These are phyloP conservation scores for Thamnaconus septentrionalis DNA, from an alignment of 2,113 vertebrate genomes.

Conservation along the genomic window DNA sequence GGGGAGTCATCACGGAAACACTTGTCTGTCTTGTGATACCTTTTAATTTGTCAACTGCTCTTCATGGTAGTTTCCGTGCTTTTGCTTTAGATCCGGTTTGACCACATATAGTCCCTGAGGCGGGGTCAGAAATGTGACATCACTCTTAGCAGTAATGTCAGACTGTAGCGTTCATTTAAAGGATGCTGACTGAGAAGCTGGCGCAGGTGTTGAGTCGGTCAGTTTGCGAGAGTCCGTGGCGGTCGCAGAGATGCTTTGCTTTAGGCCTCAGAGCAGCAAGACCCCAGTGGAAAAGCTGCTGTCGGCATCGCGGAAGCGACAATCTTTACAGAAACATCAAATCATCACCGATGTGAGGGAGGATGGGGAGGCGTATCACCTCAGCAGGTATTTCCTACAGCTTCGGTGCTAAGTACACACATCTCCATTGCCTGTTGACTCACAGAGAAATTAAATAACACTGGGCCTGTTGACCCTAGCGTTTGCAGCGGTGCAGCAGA, in stretches of 20 bases:
- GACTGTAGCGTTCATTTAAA: neutral
- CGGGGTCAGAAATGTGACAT: slow-evolving; percentile 7
- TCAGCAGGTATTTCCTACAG: slow-evolving; percentile 63
- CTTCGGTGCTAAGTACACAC: too few species aligned
- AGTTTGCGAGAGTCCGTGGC: neutral
- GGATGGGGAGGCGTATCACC: slow-evolving; percentile 28
- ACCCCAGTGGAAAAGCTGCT: neutral
- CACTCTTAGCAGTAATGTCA: neutral
- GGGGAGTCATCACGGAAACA: too few species aligned
- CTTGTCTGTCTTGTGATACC: too few species aligned
- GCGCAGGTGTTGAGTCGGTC: neutral
- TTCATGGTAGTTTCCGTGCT: slow-evolving; percentile 1
- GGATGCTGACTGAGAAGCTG: slow-evolving; percentile 12
- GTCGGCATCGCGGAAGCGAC: slow-evolving; percentile 5
- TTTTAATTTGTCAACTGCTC: neutral
- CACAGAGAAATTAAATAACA: too few species aligned
- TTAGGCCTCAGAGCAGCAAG: slow-evolving; percentile 9
- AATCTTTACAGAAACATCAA: slow-evolving; percentile 7
- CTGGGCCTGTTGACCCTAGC: too few species aligned
- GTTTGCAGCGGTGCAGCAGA: too few species aligned
- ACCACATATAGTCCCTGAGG: slow-evolving; percentile 25
- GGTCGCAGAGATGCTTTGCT: slow-evolving; percentile 40
- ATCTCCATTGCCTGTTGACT: too few species aligned
- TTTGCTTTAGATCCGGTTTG: slow-evolving; percentile 36
- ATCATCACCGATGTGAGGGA: slow-evolving; percentile 12